Evolutionary conservation across 2,888 invertebrate species (phyloP).

Genomic region (Machimus rusticus): DNA sequence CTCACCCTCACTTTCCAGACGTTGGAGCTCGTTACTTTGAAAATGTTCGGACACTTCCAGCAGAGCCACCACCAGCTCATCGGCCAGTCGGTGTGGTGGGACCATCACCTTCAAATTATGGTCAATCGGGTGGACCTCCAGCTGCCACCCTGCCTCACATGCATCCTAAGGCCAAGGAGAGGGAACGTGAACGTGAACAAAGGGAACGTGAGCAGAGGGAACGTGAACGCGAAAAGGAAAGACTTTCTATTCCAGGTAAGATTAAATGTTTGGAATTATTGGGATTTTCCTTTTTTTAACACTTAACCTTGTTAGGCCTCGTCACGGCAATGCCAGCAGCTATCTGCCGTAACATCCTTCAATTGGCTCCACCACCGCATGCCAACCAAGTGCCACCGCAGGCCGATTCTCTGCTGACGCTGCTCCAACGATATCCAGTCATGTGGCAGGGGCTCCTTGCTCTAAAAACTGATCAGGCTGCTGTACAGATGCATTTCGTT

Average conservation of each 20-base stretch:
- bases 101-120: slow-evolving; percentile 56
- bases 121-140: slow-evolving; percentile 50
- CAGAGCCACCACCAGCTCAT: slow-evolving; percentile 70
- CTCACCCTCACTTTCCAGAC: slow-evolving; percentile 62
- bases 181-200: slow-evolving; percentile 54
- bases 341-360: slow-evolving; percentile 56
- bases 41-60: slow-evolving; percentile 62
- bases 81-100: slow-evolving; percentile 62
- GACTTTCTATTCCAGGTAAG: slow-evolving; percentile 53
- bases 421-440: slow-evolving; percentile 90
- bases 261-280: not conserved
- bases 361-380: slow-evolving; percentile 69
- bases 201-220: slow-evolving; percentile 58
- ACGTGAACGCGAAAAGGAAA: slow-evolving; percentile 55
- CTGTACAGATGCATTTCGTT: slow-evolving; percentile 98
- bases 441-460: slow-evolving; percentile 98
- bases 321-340: slow-evolving; percentile 54
- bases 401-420: slow-evolving; percentile 81
- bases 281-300: not conserved
- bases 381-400: slow-evolving; percentile 82
- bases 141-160: slow-evolving; percentile 51
- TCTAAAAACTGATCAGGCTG: slow-evolving; percentile 95
- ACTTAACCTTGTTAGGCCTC: slow-evolving; percentile 49
- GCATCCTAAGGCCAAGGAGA: slow-evolving; percentile 57
- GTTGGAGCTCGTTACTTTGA: slow-evolving; percentile 67